A percentile compares a stretch with the other conserved stretches of the same genome.
These are phyloP conservation scores for Sabellastarte sp. DNA, from an alignment of 2,888 invertebrate species.

Conservation along the genomic window DNA sequence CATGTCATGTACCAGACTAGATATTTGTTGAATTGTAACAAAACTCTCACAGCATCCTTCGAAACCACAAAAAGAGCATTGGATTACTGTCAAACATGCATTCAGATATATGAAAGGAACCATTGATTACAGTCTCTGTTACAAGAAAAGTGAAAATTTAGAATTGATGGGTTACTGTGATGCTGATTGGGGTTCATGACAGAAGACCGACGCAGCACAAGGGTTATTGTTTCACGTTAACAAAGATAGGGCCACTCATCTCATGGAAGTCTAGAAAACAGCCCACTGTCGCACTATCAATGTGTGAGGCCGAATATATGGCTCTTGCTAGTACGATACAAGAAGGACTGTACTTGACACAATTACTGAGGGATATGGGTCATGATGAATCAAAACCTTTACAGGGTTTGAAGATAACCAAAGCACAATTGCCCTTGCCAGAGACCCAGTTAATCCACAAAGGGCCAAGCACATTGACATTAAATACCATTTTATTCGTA, in stretches of 20 bases:
- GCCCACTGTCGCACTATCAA: conserved; percentile 26
- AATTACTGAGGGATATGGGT: conserved; percentile 3
- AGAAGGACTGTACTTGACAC: conserved; percentile 21
- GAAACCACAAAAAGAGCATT: background rate
- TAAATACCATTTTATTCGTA: no score
- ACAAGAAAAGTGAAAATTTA: background rate
- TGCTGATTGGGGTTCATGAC: conserved; percentile 2
- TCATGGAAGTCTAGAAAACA: conserved; percentile 24
- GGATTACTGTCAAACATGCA: conserved; percentile 1
- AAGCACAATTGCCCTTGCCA: conserved; percentile 18
- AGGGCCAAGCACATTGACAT: conserved; percentile 33
- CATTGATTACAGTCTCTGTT: background rate
- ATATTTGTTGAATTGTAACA: conserved; percentile 14
- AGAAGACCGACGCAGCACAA: background rate
- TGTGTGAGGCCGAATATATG: conserved; percentile 35
- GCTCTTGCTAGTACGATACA: conserved; percentile 25
- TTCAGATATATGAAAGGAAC: conserved; percentile 6
- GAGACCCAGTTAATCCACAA: conserved; percentile 22
- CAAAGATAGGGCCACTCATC: conserved; percentile 4
- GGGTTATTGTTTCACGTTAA: background rate
- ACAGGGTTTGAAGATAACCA: conserved; percentile 24
- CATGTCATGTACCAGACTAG: conserved; percentile 19
- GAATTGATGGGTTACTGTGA: conserved; percentile 5
- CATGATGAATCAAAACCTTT: background rate
- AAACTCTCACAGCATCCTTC: conserved; percentile 21